phyloP scores from a whole-genome alignment of 2,113 vertebrate species.

The Phrynosoma blainvillii region DNA sequence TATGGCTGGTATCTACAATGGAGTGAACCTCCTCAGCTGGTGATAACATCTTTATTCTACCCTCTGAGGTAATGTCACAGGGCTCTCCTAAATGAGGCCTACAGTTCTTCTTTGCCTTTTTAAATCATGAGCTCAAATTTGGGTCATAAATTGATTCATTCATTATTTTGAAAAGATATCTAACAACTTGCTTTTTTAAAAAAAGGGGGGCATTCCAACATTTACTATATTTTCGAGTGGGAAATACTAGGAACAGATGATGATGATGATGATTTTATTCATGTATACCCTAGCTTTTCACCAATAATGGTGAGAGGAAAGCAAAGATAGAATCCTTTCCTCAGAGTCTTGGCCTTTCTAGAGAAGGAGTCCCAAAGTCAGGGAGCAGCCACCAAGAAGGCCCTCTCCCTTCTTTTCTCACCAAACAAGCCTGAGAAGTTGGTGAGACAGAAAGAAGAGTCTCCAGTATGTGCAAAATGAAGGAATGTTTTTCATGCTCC shows the following conservation, averaged over 20 bases:
- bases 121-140: not conserved
- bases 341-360: too few relatives aligned
- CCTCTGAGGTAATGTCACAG: not conserved
- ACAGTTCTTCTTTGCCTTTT: not conserved
- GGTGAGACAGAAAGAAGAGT: not conserved
- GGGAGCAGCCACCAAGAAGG: too few relatives aligned
- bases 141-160: not conserved
- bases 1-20: too few relatives aligned
- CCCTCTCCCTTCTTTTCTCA: too few relatives aligned
- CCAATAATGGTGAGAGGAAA: too few relatives aligned
- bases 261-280: too few relatives aligned
- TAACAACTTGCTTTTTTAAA: not conserved
- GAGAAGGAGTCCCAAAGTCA: not conserved
- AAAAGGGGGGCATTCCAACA: not conserved
- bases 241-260: not conserved
- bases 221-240: not conserved
- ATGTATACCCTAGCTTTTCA: too few relatives aligned
- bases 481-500: not conserved
- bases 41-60: too few relatives aligned
- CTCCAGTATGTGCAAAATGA: not conserved
- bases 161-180: not conserved
- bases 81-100: not conserved
- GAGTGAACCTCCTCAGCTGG: too few relatives aligned
- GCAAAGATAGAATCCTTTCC: too few relatives aligned
- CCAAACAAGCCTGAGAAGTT: too few relatives aligned